Evolutionary conservation across 1,140 invertebrate species (phyloP), one percentile per base, ranked within the genome.

Genomic region (Littorina saxatilis): DNA sequence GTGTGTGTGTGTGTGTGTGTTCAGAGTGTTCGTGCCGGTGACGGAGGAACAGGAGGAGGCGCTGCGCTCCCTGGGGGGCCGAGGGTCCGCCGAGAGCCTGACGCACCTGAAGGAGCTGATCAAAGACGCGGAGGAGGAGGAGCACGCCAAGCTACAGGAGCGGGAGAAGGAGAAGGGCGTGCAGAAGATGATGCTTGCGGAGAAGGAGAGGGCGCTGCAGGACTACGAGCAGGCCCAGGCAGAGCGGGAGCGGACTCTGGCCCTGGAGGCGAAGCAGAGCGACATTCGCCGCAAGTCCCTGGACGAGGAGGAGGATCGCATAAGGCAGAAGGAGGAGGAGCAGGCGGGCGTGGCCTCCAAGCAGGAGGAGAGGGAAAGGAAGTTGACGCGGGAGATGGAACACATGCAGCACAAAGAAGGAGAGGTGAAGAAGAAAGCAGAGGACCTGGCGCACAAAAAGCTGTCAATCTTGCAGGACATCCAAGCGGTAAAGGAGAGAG

Each of bases 11-110:
- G 47, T 11, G 47, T 11, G 47, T 11, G 47, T 66, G 9, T 15
- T 3, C 66, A 68, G 66, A 68, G 66, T 68, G 66, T 68, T 68
- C 35, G 66, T 68, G 13, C 66, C 66, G 5, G 66, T 17, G 29
- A 68, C 66, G 9, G 13, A 13, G 35, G 66, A 68, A 32, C 66
- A 68, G 66, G 66, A 68, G 23, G 37, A 68, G 37, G 66, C 5
- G 2, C 3, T 68, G 13, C 43, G 43, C 43, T 47, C 43, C 17
- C 17, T 47, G n/a, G n/a, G n/a, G n/a, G n/a, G n/a, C n/a, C n/a
- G n/a, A n/a, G n/a, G n/a, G 7, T 47, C 43, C 43, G 5, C 43
- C 5, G 43, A 47, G 7, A 47, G 27, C n/a, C 40, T 9, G 17
- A 2, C 17, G 11, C 35, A 29, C 2, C 2, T 13, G 27, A 39